phyloP scores from a whole-genome alignment of 2,888 invertebrate species.

The Yponomeuta sedellus region DNA sequence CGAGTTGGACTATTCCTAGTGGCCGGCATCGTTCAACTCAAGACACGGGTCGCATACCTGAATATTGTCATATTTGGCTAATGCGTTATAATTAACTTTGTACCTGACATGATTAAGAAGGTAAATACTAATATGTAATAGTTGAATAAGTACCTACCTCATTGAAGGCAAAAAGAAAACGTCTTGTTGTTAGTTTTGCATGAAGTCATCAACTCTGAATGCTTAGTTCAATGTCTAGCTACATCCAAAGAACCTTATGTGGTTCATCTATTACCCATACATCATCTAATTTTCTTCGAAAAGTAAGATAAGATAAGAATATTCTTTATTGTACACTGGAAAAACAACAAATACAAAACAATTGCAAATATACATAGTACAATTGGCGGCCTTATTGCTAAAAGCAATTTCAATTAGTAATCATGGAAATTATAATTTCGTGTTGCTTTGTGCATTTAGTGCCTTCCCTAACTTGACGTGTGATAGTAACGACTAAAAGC shows the following conservation, averaged over 20 bases:
- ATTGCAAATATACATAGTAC: no score
- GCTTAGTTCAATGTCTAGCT: not conserved
- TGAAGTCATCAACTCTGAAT: no score
- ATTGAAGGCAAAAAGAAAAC: not conserved
- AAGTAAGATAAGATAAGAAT: no score
- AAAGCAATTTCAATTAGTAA: no score
- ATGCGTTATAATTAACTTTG: not conserved
- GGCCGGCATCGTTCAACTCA: slow-evolving; percentile 10
- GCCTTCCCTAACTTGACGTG: not conserved
- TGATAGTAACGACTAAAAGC: not conserved
- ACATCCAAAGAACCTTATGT: not conserved
- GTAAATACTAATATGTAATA: no score
- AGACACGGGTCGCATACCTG: slow-evolving; percentile 13
- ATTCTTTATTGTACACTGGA: no score
- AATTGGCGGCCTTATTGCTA: no score
- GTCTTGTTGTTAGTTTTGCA: no score
- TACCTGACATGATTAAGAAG: not conserved
- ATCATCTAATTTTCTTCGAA: no score
- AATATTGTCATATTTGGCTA: slow-evolving; percentile 9
- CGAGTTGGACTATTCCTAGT: slow-evolving; percentile 9
- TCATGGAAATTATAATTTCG: not conserved
- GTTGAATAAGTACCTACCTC: not conserved
- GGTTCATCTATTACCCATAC: not conserved
- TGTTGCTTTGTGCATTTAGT: not conserved
- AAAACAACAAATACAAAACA: no score